Evolutionary conservation across 2,888 invertebrate species (phyloP), one percentile per base, ranked within the genome.

Genomic region (Nezara viridula): DNA sequence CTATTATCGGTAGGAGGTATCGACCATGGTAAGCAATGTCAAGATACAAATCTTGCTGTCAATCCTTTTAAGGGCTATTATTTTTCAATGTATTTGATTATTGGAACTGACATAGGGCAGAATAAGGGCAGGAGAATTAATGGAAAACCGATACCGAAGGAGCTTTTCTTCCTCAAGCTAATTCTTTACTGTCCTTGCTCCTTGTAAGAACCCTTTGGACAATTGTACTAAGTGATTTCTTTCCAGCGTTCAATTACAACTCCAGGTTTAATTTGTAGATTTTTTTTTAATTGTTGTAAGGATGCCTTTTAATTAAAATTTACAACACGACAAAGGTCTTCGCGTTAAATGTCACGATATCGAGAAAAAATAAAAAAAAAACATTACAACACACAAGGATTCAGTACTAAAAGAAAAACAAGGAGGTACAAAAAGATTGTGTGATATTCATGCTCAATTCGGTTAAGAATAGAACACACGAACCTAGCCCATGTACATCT

Each of bases 31-130:
- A n/a, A 81, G n/a, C 21, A 44, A 7, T n/a, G 44, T 37, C 40
- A 44, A 44, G 44, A 40, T 81, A 81, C 44, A 81, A 44, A 81
- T 81, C n/a, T 81, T 81, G n/a, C 16, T 81, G 81, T 81, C 81
- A 81, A 47, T 44, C 44, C 81, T 81, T 81, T 81, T 81, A 81
- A 81, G 44, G n/a, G 44, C 81, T 81, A 81, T 81, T 81, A 81
- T 81, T 81, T 40, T 47, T 21, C 44, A 44, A 81, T 81, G 81
- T 81, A 81, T 81, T 81, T 81, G 81, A 24, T 81, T 81, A 81
- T 81, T 81, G 81, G 81, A 44, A 44, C 44, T n/a, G 81, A 40
- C 44, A 81, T 81, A 5, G n/a, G n/a, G 14, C 40, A 37, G 81
- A 44, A 81, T 81, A 47, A 81, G 81, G 81, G 81, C 81, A 24